phyloP scores from a whole-genome alignment of 2,113 vertebrate genomes.

The Vulpes vulpes region DNA sequence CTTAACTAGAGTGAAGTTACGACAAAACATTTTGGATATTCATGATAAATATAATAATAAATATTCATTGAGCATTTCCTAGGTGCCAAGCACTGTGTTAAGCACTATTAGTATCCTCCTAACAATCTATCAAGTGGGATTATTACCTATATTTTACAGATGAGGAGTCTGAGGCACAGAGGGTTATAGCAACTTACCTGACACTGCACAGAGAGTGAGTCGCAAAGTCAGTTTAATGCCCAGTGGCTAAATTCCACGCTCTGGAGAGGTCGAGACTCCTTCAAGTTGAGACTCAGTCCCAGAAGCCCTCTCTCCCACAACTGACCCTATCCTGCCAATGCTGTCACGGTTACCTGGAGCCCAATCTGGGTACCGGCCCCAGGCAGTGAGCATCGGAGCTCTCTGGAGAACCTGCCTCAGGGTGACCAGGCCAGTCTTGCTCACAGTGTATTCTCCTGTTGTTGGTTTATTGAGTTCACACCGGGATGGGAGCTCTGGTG shows the following conservation, averaged over 20 bases:
- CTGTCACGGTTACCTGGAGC: neutral
- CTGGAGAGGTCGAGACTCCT: neutral
- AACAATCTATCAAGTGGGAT: neutral
- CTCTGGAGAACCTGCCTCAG: too few species aligned
- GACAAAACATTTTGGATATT: neutral
- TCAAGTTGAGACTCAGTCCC: neutral
- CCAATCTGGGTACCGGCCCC: too few species aligned
- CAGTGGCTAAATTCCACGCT: neutral
- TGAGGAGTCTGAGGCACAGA: neutral
- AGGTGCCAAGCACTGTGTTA: neutral
- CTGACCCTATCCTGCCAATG: neutral
- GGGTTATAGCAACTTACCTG: neutral
- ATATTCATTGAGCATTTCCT: neutral
- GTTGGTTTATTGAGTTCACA: neutral
- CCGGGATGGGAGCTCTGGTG: neutral
- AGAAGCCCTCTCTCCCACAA: neutral
- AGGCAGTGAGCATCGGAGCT: fast-evolving
- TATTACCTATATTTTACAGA: neutral
- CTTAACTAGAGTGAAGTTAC: neutral
- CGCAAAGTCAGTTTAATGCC: neutral
- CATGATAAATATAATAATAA: neutral
- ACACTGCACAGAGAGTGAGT: neutral
- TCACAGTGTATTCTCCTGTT: neutral
- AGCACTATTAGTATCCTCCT: neutral
- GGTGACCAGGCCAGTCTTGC: neutral